A percentile compares a stretch with the other conserved stretches of the same genome.
Conservation (phyloP, 2,797 vertebrate genomes). For the Cuculus canorus region DNA sequence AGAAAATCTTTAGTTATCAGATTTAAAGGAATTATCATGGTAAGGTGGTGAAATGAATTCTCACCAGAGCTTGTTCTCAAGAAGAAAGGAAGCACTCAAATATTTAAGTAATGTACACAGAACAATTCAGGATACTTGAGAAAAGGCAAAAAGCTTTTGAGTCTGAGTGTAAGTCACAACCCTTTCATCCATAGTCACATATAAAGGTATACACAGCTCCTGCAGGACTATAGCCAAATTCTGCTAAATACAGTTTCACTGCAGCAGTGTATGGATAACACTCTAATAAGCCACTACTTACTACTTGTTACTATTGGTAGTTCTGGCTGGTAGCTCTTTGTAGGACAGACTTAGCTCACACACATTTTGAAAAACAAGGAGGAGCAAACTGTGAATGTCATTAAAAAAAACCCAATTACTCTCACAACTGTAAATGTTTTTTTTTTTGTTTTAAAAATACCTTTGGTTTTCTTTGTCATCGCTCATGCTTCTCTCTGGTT, state of each 20-base stretch:
- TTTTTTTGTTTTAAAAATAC: slow-evolving; percentile 32
- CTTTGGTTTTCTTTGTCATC: slow-evolving; percentile 76
- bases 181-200: rapidly evolving
- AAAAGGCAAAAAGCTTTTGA: neutral
- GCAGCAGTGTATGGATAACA: neutral
- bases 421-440: neutral
- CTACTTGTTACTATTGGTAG: no score
- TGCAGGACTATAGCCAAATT: neutral
- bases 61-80: neutral
- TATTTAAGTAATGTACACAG: neutral
- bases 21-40: neutral
- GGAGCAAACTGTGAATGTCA: neutral
- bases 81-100: neutral
- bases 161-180: neutral
- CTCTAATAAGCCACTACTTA: neutral
- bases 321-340: neutral
- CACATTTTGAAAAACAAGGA: neutral
- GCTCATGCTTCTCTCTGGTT: slow-evolving; percentile 74
- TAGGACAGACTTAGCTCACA: neutral
- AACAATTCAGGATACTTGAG: neutral
- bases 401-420: neutral
- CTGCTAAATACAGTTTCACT: neutral
- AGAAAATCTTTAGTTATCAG: neutral
- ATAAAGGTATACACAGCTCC: neutral
- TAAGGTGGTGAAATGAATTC: neutral